Evolutionary conservation across 2,113 vertebrate species (phyloP).

Genomic region (Sebastes fasciatus): DNA sequence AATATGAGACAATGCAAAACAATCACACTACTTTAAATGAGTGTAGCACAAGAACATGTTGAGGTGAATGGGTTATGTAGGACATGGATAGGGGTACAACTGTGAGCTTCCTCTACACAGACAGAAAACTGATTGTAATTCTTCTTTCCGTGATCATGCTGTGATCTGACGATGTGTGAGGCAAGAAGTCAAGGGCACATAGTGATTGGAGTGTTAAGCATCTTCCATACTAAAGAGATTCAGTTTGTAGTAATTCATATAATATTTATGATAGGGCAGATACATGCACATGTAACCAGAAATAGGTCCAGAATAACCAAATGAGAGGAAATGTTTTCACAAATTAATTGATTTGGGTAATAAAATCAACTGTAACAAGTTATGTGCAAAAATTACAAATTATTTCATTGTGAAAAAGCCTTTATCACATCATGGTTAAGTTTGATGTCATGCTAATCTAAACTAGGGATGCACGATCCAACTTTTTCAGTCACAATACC

Average conservation of each 20-base stretch:
- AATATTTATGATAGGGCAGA: neutral
- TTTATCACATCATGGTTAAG: neutral
- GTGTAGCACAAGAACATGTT: neutral
- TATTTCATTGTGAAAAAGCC: neutral
- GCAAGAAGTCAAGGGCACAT: too few species aligned
- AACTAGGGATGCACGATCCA: neutral
- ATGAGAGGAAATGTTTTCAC: neutral
- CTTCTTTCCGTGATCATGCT: neutral
- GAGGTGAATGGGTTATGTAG: neutral
- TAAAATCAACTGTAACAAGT: too few species aligned
- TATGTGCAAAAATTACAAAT: neutral
- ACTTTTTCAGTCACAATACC: too few species aligned
- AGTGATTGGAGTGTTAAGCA: too few species aligned
- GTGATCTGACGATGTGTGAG: neutral
- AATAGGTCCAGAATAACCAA: neutral
- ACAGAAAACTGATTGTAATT: too few species aligned
- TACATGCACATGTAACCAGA: neutral
- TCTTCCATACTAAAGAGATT: neutral
- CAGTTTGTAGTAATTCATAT: neutral
- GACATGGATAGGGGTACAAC: neutral
- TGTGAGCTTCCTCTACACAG: neutral
- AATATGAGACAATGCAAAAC: neutral
- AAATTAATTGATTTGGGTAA: neutral
- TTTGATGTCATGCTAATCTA: neutral
- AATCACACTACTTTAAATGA: neutral